These are phyloP conservation scores for Cuculus canorus DNA, from an alignment of 2,797 vertebrate species.

Conservation along the genomic window DNA sequence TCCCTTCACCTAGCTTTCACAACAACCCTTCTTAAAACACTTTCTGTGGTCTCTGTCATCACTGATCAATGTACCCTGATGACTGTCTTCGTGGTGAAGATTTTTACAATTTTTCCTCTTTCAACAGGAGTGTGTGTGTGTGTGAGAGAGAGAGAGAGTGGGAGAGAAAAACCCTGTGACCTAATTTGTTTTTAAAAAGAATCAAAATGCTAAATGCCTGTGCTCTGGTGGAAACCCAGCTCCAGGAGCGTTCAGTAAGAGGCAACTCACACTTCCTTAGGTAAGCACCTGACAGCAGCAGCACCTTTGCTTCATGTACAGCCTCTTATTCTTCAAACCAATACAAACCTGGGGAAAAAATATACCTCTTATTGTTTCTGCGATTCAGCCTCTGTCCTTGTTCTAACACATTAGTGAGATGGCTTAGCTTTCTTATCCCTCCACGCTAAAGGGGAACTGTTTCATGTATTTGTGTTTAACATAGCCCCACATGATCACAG, in stretches of 20 bases:
- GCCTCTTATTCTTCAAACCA: neutral
- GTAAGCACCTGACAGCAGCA: neutral
- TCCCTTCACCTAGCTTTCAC: neutral
- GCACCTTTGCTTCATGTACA: neutral
- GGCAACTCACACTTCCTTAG: neutral
- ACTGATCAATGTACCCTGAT: neutral
- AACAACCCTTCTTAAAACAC: neutral
- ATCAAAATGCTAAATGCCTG: neutral
- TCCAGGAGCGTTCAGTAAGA: rapidly evolving
- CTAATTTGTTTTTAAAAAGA: neutral
- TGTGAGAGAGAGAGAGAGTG: no score
- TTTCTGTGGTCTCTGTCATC: neutral
- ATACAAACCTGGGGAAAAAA: neutral
- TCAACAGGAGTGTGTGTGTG: neutral
- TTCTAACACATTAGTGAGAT: neutral
- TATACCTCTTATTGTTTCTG: neutral
- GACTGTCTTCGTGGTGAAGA: neutral
- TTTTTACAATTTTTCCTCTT: neutral
- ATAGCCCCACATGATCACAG: neutral
- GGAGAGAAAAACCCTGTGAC: neutral
- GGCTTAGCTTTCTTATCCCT: neutral
- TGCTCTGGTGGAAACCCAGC: neutral
- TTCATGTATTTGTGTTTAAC: neutral
- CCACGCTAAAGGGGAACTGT: neutral
- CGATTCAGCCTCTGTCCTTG: neutral